Evolutionary conservation across 1,140 invertebrate genomes (phyloP).

Genomic region (Lepidurus apus): DNA sequence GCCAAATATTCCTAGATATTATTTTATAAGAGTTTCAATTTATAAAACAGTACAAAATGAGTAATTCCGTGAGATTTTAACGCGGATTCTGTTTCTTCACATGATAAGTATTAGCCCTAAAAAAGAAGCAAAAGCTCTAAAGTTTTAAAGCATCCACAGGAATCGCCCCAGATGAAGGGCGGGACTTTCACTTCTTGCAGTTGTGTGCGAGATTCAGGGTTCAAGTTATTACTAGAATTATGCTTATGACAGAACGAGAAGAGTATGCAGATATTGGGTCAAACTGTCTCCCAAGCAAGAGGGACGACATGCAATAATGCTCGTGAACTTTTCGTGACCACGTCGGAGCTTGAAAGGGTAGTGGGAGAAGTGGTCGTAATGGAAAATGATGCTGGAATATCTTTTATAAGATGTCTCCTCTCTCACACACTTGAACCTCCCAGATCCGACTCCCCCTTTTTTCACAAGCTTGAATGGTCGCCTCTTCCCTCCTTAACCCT

Average conservation of each 20-base stretch:
- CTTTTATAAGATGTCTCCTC: neutral
- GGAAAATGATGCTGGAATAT: constrained; percentile 2
- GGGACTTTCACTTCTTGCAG: too few species aligned
- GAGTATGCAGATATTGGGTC: constrained; percentile 1
- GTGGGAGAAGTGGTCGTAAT: constrained; percentile 14
- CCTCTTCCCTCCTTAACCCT: neutral
- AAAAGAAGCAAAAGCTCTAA: too few species aligned
- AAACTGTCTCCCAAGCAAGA: neutral
- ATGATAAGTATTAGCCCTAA: too few species aligned
- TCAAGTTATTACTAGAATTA: neutral
- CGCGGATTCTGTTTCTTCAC: too few species aligned
- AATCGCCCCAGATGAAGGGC: too few species aligned
- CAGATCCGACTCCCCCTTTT: neutral
- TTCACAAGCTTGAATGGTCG: neutral
- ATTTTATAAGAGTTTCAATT: too few species aligned
- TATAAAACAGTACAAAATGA: too few species aligned
- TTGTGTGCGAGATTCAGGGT: neutral
- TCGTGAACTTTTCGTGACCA: neutral
- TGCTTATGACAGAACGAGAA: neutral
- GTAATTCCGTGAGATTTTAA: too few species aligned
- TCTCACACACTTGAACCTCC: neutral
- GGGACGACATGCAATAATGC: constrained; percentile 5
- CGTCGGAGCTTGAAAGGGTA: neutral
- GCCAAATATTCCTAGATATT: too few species aligned
- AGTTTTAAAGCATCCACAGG: too few species aligned